Evolutionary conservation across 2,797 vertebrate species (phyloP).

Genomic region (Rhynchotus rufescens): DNA sequence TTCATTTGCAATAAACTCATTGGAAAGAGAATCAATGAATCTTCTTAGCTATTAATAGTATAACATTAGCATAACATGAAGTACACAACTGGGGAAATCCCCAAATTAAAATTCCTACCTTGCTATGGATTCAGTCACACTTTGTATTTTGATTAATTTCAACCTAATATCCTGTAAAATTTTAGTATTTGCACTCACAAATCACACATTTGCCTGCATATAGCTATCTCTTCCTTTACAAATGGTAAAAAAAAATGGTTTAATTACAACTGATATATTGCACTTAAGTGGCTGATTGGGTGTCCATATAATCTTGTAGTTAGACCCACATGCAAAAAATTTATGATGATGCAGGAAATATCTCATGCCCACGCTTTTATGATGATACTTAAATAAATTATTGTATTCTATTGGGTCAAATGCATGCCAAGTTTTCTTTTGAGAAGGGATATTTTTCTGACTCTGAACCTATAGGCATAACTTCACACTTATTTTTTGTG

Average conservation of each 20-base stretch:
- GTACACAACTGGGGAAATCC: conserved; percentile 24
- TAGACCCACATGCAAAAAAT: background rate
- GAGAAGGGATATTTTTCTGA: background rate
- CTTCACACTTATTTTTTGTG: background rate
- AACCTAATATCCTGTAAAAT: background rate
- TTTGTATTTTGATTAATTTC: background rate
- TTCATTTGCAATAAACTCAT: conserved; percentile 4
- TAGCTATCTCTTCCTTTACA: background rate
- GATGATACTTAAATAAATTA: background rate
- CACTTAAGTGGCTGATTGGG: background rate
- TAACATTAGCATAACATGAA: conserved; percentile 40
- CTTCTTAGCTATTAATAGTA: conserved; percentile 24
- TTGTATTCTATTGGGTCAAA: background rate
- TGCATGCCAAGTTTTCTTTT: background rate
- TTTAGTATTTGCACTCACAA: background rate
- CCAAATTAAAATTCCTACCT: conserved; percentile 38
- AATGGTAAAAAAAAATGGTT: background rate
- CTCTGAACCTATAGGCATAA: background rate
- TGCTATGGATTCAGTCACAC: background rate
- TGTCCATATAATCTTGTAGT: background rate
- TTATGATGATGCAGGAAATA: background rate
- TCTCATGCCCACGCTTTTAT: background rate
- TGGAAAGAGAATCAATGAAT: conserved; percentile 24
- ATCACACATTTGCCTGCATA: background rate
- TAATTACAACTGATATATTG: background rate